Base-by-base conservation (phyloP, 2,888 invertebrate genomes). In the Sminthurides aquaticus region DNA sequence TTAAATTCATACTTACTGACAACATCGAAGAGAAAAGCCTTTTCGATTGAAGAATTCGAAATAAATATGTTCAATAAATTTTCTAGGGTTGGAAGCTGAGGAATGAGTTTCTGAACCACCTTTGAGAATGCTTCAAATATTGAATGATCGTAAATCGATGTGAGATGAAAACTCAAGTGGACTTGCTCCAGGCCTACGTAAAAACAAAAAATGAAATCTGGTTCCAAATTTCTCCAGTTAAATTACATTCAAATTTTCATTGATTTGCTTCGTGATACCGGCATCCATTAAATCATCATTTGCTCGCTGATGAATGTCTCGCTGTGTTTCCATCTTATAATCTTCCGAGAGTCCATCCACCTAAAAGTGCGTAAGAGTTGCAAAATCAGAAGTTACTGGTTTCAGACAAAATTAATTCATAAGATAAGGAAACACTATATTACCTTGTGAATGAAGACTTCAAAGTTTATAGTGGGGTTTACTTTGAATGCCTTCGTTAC, bases 121-220 rank as follows among this genome's bases (percentile, higher is more conserved):
- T 99, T 99, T 76, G 96, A 97, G 81, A 98, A 98, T 15, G 99
- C 99, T 82, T 99, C 99, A 82, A 99, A 99, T 80, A 99, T 99
- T 72, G 98, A 98, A 81, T 99, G 99, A 80, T 99, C 99, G 79
- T 99, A 99, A 74, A 99, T 99, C 68, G 97, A 98, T 25, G 98
- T 99, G 69, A 98, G 82, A 79, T 99, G 96, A 81, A 96, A 97
- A 77, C 91, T 92, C 62, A 95, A 80, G 78, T 92, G 90, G 69
- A 94, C 91, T 80, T 91, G 88, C 76, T 94, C 91, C 73, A 82
- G 84, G 26, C 85, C 86, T 83, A 70, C 58, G n/a, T n/a, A n/a
- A n/a, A n/a, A n/a, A 78, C 77, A 55, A 67, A 70, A 73, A 68
- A 63, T 24, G 43, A 11, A 28, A 54, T 27, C 11, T 15, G 18